Base-by-base conservation (phyloP, 2,888 invertebrate genomes). In the Palloptera scutellata region DNA sequence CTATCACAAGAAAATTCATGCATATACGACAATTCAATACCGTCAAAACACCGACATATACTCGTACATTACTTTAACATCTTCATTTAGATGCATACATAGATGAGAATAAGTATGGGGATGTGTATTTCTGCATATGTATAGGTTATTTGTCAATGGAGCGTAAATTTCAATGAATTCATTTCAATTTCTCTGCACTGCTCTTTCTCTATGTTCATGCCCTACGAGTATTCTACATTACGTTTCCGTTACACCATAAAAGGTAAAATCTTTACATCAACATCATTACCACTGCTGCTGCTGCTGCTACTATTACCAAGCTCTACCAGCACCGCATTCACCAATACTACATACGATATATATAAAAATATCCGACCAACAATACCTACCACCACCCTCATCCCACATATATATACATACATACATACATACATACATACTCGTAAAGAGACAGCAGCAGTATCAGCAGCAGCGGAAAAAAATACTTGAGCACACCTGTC, bases 111-210 rank as follows among this genome's bases (percentile, higher is more conserved):
- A n/a, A 5, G 13, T 4, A 13, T 48, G 48, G 48, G 48, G 5
- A 15, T 15, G 13, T 15, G 1, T 11, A 1, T 45, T 10, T 12
- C 53, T 17, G 17, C 53, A 11, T 55, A 30, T 53, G 55, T 55
- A 63, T 64, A 41, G 9, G 58, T 52, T 61, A 42, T 52, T 62
- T 63, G 60, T 68, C 70, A 70, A 70, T 68, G 66, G 64, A 72
- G 70, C 68, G 66, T 64, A 70, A 70, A 68, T 69, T 68, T 65
- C 61, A 64, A 55, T 68, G 54, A 66, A 68, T 58, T 61, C 54
- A 54, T 54, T 54, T 54, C 54, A 54, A 54, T 19, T 54, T 54
- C 20, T 17, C 19, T 4, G 54, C 12, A 19, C 20, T 19, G 15
- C 20, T 17, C 17, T 15, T 13, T 17, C 54, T 12, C n/a, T n/a